A percentile compares a stretch with the other conserved stretches of the same genome.
Conservation (phyloP, 2,888 invertebrate species). For the Melangyna quadrimaculata region DNA sequence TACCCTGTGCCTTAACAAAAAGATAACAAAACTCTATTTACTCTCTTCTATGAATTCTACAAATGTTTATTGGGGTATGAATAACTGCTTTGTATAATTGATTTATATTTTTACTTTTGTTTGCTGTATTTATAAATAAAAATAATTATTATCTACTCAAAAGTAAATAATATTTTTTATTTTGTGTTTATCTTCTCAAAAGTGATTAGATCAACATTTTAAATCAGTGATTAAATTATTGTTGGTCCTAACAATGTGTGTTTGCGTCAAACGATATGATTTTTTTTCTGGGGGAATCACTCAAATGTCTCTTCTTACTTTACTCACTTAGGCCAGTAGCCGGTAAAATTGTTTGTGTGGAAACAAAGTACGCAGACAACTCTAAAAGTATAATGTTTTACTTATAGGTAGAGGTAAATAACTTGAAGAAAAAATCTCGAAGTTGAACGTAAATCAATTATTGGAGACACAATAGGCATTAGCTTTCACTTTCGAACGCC, state of each 20-base stretch:
- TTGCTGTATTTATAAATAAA: too few relatives aligned
- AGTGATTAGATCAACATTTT: background rate
- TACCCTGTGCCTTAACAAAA: too few relatives aligned
- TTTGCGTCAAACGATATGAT: background rate
- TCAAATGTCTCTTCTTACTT: background rate
- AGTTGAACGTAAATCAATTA: slow-evolving; percentile 8
- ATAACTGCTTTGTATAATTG: too few relatives aligned
- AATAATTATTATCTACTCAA: too few relatives aligned
- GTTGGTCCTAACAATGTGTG: background rate
- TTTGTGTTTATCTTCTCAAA: too few relatives aligned
- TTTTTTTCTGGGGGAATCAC: background rate
- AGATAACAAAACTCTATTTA: too few relatives aligned
- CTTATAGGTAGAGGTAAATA: background rate
- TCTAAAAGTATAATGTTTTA: background rate
- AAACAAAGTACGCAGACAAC: background rate
- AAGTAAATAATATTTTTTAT: too few relatives aligned
- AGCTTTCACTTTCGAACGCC: slow-evolving; percentile 12
- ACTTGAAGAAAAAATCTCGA: background rate
- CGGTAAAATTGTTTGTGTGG: background rate
- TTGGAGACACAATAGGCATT: background rate
- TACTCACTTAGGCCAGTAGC: background rate
- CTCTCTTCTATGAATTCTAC: too few relatives aligned
- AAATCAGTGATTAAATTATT: background rate
- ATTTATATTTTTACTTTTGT: too few relatives aligned
- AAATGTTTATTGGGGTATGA: too few relatives aligned